Conservation (phyloP, 2,797 vertebrate species). For the Simalia tracyae region DNA sequence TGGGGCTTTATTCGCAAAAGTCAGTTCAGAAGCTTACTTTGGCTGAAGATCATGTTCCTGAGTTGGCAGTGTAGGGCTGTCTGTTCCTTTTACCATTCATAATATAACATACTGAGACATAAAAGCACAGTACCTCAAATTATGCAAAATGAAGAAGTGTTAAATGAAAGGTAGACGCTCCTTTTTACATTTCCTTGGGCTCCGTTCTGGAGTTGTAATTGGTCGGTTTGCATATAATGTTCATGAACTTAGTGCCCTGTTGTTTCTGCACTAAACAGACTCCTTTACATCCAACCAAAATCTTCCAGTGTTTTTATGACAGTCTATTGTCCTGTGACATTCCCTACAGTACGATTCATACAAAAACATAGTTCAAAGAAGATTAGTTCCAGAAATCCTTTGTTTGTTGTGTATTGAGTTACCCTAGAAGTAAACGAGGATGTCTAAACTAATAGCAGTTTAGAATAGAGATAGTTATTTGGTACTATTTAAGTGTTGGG, state of each 20-base stretch:
- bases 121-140: neutral
- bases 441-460: neutral
- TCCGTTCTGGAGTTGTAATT: neutral
- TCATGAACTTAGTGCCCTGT: neutral
- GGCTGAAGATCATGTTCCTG: neutral
- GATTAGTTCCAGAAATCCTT: neutral
- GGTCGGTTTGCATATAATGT: neutral
- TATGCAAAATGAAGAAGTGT: neutral
- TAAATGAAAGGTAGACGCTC: neutral
- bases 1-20: neutral
- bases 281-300: neutral
- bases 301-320: neutral
- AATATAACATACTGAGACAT: neutral
- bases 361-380: neutral
- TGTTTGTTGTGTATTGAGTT: neutral
- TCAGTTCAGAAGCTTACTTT: neutral
- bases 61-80: neutral
- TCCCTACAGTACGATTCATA: neutral
- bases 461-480: neutral
- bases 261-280: neutral
- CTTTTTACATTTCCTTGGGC: neutral
- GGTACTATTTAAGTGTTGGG: neutral
- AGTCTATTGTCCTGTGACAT: neutral
- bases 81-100: neutral
- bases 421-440: neutral